phyloP scores from a whole-genome alignment of 1,140 invertebrate genomes.

The Drosophila triauraria region DNA sequence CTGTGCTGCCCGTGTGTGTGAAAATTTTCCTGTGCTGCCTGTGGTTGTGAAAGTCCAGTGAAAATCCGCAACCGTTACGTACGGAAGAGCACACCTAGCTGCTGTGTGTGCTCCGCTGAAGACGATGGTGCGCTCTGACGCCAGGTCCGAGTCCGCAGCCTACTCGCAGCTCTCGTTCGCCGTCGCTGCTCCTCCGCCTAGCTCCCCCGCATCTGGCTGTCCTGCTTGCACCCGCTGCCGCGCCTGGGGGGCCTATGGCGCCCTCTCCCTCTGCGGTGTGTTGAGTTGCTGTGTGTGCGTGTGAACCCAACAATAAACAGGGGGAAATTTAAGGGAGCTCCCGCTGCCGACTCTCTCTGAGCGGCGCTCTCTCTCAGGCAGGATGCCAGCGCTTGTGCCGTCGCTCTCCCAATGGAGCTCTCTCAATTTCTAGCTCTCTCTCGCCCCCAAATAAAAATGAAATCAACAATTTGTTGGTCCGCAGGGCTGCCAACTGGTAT shows the following conservation, averaged over 20 bases:
- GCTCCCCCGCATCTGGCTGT: constrained; percentile 13
- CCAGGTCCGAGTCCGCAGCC: constrained; percentile 46
- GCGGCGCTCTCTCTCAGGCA: constrained; percentile 9
- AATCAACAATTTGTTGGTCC: constrained; percentile 67
- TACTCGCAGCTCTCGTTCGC: constrained; percentile 34
- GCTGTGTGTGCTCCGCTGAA: constrained; percentile 76
- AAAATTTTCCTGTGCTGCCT: constrained; percentile 54
- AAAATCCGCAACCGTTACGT: constrained; percentile 67
- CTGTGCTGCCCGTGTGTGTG: constrained; percentile 47
- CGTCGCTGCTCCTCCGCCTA: constrained; percentile 26
- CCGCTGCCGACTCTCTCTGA: constrained; percentile 4
- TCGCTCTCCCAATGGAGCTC: constrained; percentile 3
- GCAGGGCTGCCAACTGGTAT: constrained; percentile 33
- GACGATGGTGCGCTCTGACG: constrained; percentile 81
- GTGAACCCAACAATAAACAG: constrained; percentile 61
- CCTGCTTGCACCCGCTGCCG: not conserved
- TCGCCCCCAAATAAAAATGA: constrained; percentile 47
- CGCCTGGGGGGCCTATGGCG: constrained; percentile 16
- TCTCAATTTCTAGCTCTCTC: constrained; percentile 10
- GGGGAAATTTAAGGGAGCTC: constrained; percentile 60
- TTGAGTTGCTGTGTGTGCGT: constrained; percentile 16
- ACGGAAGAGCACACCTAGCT: constrained; percentile 80
- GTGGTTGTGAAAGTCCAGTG: constrained; percentile 47
- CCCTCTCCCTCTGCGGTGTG: constrained; percentile 19
- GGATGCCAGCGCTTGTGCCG: constrained; percentile 41